A percentile compares a stretch with the other conserved stretches of the same genome.
These are phyloP conservation scores for Heliconius erato DNA, from an alignment of 2,888 invertebrate species.

Conservation along the genomic window DNA sequence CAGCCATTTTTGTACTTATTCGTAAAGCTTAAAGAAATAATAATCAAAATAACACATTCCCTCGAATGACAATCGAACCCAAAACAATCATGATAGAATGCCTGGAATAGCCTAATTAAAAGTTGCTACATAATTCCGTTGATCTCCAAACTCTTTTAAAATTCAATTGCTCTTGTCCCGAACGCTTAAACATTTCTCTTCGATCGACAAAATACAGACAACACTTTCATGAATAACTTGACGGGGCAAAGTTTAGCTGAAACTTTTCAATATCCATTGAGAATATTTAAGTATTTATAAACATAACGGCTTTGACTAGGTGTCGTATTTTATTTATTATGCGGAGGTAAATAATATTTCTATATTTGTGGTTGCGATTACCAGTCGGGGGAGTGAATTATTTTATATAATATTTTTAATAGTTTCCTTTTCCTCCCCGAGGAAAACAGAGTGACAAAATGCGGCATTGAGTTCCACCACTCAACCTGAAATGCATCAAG, in stretches of 20 bases:
- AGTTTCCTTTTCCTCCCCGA: too few relatives aligned
- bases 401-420: too few relatives aligned
- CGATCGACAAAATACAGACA: constrained; percentile 20
- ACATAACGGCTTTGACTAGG: constrained; percentile 1
- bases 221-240: constrained; percentile 19
- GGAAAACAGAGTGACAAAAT: background rate
- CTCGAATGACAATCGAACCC: background rate
- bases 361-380: too few relatives aligned
- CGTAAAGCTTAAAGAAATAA: too few relatives aligned
- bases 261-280: constrained; percentile 37
- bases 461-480: background rate
- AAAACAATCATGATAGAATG: background rate
- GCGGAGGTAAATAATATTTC: too few relatives aligned
- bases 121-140: background rate
- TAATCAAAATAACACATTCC: background rate
- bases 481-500: background rate
- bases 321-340: background rate
- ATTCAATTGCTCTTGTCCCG: constrained; percentile 9
- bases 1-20: too few relatives aligned
- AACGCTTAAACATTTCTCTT: constrained; percentile 17
- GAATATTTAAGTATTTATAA: constrained; percentile 22
- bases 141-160: constrained; percentile 13
- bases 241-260: constrained; percentile 18
- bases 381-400: too few relatives aligned
- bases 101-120: background rate